Conservation (phyloP, 92 coral and sea anemone species). For the Parazoanthus darwini region DNA sequence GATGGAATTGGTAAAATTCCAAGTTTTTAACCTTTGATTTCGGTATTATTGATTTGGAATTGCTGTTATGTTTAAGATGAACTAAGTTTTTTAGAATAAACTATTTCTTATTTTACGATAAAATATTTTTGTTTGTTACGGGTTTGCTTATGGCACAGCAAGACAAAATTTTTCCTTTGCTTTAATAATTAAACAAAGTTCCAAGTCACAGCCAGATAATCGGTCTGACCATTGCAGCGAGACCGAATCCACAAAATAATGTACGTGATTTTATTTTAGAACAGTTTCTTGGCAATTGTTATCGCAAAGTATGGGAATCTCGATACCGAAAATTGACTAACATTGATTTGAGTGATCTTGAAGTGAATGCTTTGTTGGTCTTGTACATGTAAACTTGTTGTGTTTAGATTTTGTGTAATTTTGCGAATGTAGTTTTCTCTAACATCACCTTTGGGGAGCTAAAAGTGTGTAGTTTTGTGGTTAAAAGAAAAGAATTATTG, state of each 20-base stretch:
- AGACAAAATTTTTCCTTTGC: neutral
- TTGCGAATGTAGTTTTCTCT: neutral
- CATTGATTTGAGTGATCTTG: neutral
- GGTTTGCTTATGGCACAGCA: neutral
- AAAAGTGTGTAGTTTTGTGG: neutral
- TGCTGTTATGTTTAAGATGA: too few relatives aligned
- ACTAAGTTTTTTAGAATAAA: too few relatives aligned
- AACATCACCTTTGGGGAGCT: neutral
- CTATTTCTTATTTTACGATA: too few relatives aligned
- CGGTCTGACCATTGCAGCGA: neutral
- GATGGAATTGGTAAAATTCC: too few relatives aligned
- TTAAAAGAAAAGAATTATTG: too few relatives aligned
- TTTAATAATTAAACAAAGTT: neutral
- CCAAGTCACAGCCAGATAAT: neutral
- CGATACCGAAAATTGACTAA: neutral
- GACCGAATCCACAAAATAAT: neutral
- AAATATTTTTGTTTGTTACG: too few relatives aligned
- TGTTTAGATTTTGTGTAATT: neutral
- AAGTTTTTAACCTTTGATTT: too few relatives aligned
- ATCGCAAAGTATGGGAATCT: neutral
- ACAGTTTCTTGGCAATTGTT: neutral
- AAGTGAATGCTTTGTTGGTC: neutral
- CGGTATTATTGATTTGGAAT: too few relatives aligned
- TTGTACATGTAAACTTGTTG: neutral
- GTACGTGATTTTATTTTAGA: neutral